These are phyloP conservation scores for Aurelia aurita DNA, from an alignment of 30 jellyfish, hydroid and myxozoan genomes.

Conservation along the genomic window DNA sequence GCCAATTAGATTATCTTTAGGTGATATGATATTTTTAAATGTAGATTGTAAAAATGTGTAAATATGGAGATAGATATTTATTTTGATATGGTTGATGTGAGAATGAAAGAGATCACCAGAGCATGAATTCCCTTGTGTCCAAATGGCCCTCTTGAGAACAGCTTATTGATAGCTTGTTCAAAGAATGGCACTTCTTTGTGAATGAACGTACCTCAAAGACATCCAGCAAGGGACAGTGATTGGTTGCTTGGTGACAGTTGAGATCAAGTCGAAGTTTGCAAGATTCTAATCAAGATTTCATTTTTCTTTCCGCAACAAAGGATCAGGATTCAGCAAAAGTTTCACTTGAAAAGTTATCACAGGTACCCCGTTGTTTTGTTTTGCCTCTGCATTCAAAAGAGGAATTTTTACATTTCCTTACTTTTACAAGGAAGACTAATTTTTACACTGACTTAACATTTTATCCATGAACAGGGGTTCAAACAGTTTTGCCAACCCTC, in stretches of 20 bases:
- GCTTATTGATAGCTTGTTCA: constrained; percentile 40
- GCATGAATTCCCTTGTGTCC: constrained; percentile 71
- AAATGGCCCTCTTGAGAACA: constrained; percentile 55
- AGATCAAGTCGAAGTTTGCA: not conserved
- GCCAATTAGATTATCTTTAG: not conserved
- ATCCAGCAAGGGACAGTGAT: constrained; percentile 22
- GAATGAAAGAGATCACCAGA: constrained; percentile 60
- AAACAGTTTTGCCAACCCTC: no score
- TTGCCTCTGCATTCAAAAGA: constrained; percentile 14
- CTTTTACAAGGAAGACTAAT: not conserved
- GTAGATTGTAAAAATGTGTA: constrained; percentile 5
- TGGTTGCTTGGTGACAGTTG: constrained; percentile 37
- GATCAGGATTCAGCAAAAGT: constrained; percentile 65
- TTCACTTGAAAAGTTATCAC: constrained; percentile 69
- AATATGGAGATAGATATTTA: constrained; percentile 17
- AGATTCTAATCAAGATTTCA: constrained; percentile 54
- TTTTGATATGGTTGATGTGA: constrained; percentile 21
- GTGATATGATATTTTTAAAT: not conserved
- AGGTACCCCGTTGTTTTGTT: constrained; percentile 75
- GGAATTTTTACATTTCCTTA: not conserved
- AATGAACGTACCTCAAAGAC: not conserved
- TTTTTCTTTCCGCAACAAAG: constrained; percentile 63
- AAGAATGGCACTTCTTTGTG: not conserved
- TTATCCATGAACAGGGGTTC: constrained; percentile 28
- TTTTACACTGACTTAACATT: not conserved